A percentile compares a stretch with the other conserved stretches of the same genome.
Evolutionary conservation across 2,113 vertebrate genomes (phyloP).

Genomic region (Dasypus novemcinctus): DNA sequence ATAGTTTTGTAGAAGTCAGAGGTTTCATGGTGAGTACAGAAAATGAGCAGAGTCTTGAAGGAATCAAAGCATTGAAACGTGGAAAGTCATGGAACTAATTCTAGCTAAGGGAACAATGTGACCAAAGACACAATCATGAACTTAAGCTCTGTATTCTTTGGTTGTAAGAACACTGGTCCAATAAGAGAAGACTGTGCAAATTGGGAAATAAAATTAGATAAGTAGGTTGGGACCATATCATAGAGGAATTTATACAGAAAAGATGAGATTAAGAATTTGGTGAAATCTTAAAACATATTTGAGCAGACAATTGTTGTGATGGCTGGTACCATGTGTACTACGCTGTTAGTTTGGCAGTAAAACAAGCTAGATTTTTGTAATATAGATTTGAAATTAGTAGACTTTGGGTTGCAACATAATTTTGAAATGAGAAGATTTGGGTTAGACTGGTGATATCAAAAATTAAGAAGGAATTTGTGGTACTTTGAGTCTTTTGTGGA

Average conservation of each 20-base stretch:
- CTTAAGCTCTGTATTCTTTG: not conserved
- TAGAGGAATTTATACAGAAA: not conserved
- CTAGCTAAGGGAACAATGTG: not conserved
- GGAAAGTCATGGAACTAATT: not conserved
- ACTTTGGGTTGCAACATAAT: not conserved
- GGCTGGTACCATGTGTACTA: not conserved
- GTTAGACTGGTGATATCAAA: not conserved
- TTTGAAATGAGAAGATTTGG: not conserved
- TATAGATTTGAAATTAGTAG: not conserved
- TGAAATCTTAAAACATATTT: not conserved
- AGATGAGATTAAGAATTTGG: not conserved
- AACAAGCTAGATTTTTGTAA: not conserved
- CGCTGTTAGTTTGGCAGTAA: not conserved
- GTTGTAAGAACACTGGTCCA: not conserved
- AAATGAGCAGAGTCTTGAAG: not conserved
- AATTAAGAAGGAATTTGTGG: not conserved
- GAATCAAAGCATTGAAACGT: not conserved
- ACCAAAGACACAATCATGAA: not conserved
- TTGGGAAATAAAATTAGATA: not conserved
- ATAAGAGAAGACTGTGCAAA: not conserved
- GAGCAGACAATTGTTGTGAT: not conserved
- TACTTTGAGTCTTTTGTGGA: no score
- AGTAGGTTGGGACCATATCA: not conserved
- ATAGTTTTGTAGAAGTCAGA: not conserved
- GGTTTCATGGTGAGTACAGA: not conserved